Evolutionary conservation across 2,797 vertebrate genomes (phyloP).

Genomic region (Phalloptychus januarius): DNA sequence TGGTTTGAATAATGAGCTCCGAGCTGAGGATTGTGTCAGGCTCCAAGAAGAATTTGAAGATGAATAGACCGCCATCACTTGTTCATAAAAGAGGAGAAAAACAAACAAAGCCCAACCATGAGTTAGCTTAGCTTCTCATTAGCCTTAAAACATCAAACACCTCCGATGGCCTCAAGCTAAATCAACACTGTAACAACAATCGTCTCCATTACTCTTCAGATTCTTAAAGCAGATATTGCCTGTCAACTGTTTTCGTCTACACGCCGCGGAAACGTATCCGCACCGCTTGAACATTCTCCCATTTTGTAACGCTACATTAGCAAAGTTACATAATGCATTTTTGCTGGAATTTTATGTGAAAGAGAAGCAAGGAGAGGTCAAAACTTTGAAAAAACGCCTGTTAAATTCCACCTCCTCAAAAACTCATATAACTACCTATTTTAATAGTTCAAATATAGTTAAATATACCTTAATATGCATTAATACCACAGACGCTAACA

Average conservation of each 20-base stretch:
- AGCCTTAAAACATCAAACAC: background rate
- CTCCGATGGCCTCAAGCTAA: background rate
- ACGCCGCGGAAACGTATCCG: background rate
- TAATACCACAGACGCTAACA: too few relatives aligned
- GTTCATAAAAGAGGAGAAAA: background rate
- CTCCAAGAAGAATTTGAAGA: background rate
- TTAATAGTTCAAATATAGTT: too few relatives aligned
- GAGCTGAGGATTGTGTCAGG: too few relatives aligned
- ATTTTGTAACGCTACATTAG: background rate
- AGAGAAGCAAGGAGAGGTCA: background rate
- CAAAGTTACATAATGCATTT: background rate
- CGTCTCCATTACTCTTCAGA: background rate
- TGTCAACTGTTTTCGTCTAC: background rate
- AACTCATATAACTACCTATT: too few relatives aligned
- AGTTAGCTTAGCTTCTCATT: background rate
- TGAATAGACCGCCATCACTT: background rate
- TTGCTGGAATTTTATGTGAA: background rate
- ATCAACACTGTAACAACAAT: background rate
- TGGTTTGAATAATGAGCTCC: too few relatives aligned
- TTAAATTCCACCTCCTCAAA: too few relatives aligned
- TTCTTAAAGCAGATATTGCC: background rate
- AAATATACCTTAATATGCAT: too few relatives aligned
- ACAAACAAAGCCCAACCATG: background rate
- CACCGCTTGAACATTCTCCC: background rate
- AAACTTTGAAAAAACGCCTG: too few relatives aligned